These are phyloP conservation scores for Sebastes diaconus DNA, from an alignment of 2,797 vertebrate species.

Conservation along the genomic window DNA sequence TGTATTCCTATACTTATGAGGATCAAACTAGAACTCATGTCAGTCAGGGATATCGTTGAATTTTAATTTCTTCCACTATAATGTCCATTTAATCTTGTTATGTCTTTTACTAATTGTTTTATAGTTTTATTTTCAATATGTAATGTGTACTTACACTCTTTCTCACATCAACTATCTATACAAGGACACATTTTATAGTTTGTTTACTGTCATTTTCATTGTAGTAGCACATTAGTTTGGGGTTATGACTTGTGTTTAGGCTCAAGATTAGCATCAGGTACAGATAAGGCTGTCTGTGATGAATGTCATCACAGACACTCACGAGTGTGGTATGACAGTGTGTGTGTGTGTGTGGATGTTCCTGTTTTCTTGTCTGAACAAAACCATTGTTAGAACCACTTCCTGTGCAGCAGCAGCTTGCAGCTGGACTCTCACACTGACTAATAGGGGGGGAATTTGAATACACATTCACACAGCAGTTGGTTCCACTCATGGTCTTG, in stretches of 20 bases:
- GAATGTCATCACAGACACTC: neutral
- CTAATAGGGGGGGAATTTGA: slow-evolving; percentile 51
- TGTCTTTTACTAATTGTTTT: neutral
- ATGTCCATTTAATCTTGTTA: neutral
- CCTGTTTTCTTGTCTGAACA: slow-evolving; percentile 39
- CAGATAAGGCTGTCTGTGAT: neutral
- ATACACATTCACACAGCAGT: slow-evolving; percentile 31
- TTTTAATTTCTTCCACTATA: neutral
- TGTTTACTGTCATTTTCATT: neutral
- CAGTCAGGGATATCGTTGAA: neutral
- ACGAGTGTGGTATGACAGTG: neutral
- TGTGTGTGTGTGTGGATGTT: slow-evolving; percentile 6
- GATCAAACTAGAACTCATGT: neutral
- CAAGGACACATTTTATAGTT: neutral
- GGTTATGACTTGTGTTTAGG: neutral
- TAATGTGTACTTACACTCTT: too few species aligned
- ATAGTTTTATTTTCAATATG: neutral
- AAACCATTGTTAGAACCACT: slow-evolving; percentile 53
- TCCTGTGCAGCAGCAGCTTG: slow-evolving; percentile 64
- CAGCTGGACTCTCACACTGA: slow-evolving; percentile 70
- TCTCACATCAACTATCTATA: too few species aligned
- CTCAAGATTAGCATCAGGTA: neutral
- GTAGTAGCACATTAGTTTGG: neutral
- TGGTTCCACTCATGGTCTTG: slow-evolving; percentile 10
- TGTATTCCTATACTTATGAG: neutral